phyloP scores from a whole-genome alignment of 2,797 vertebrate species.

The Syndactyla subalaris region DNA sequence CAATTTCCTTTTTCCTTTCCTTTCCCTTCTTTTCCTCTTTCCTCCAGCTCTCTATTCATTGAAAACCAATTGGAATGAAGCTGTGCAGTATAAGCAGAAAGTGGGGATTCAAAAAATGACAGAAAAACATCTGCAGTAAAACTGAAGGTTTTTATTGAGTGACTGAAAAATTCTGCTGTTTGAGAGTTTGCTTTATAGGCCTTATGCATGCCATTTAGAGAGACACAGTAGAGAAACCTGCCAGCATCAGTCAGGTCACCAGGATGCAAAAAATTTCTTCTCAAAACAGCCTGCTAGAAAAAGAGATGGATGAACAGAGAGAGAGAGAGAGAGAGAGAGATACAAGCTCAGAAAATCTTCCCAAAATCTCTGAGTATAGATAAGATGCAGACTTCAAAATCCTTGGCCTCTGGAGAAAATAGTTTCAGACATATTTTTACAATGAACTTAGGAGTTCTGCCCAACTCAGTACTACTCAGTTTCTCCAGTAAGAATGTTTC shows the following conservation, averaged over 20 bases:
- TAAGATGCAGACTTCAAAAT: not conserved
- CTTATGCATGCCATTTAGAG: not conserved
- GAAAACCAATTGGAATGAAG: not conserved
- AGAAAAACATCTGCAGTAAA: slow-evolving; percentile 13
- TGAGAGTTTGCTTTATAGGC: not conserved
- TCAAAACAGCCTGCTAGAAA: not conserved
- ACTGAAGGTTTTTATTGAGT: not conserved
- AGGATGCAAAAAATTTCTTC: not conserved
- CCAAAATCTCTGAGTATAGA: not conserved
- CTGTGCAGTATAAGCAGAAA: not conserved
- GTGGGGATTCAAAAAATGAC: not conserved
- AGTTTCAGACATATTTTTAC: not conserved
- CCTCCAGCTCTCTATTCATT: not conserved
- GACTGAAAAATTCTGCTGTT: not conserved
- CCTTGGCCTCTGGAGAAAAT: not conserved
- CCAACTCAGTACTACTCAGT: not conserved
- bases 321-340: no score
- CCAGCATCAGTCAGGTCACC: not conserved
- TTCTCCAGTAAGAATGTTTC: not conserved
- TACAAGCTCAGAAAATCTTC: not conserved
- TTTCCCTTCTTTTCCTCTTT: not conserved
- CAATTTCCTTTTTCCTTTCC: not conserved
- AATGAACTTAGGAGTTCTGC: not conserved
- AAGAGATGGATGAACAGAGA: no score
- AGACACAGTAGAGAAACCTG: not conserved